Evolutionary conservation across 30 jellyfish, hydroid and myxozoan genomes (phyloP).

Genomic region (Hydractinia echinata): DNA sequence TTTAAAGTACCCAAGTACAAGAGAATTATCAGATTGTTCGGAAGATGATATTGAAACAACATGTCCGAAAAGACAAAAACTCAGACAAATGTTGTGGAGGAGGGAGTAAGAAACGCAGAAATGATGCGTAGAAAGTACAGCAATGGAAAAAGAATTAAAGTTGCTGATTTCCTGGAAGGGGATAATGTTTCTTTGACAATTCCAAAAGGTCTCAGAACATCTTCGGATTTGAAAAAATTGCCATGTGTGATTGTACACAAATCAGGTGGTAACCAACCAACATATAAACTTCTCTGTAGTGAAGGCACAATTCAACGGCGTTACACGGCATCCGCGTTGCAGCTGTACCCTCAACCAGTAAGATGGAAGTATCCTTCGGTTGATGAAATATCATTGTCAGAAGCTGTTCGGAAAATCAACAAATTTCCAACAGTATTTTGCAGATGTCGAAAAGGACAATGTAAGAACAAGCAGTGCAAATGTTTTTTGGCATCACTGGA

Average conservation of each 20-base stretch:
- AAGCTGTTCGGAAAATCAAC: no score
- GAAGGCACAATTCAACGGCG: background rate
- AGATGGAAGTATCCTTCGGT: background rate
- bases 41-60: background rate
- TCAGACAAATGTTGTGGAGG: background rate
- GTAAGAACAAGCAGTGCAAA: no score
- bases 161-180: slow-evolving; percentile 6
- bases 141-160: slow-evolving; percentile 10
- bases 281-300: background rate
- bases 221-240: slow-evolving; percentile 5
- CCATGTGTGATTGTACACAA: slow-evolving; percentile 9
- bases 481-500: no score
- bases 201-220: slow-evolving; percentile 4
- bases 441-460: no score
- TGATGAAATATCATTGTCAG: no score
- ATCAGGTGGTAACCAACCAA: slow-evolving; percentile 12
- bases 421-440: no score
- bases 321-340: slow-evolving; percentile 15
- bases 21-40: background rate
- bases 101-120: slow-evolving; percentile 2
- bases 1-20: no score
- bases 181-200: slow-evolving; percentile 11
- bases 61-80: background rate
- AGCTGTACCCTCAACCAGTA: slow-evolving; percentile 14
- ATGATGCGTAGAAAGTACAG: slow-evolving; percentile 7